phyloP scores from a whole-genome alignment of 2,888 invertebrate species.

The Dusona sp. region DNA sequence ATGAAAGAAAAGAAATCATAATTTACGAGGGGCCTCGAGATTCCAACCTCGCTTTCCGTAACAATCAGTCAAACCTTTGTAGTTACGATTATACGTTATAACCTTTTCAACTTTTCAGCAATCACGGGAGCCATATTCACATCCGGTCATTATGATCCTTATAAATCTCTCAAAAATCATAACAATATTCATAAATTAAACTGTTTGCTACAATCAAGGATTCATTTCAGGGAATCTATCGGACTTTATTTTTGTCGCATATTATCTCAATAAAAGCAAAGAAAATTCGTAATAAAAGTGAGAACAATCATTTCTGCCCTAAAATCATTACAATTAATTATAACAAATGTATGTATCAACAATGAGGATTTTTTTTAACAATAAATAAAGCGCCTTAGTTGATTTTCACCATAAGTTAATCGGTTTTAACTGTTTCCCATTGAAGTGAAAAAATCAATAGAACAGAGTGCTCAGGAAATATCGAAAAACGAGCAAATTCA shows the following conservation, averaged over 20 bases:
- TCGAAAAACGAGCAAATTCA: not conserved
- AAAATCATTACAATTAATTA: no score
- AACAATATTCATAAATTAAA: not conserved
- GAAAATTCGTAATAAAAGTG: no score
- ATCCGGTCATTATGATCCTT: not conserved
- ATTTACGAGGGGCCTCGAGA: slow-evolving; percentile 24
- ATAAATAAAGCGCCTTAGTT: not conserved
- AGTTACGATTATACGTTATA: not conserved
- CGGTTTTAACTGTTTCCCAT: not conserved
- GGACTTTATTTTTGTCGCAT: not conserved
- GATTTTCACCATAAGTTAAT: not conserved
- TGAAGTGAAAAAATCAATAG: not conserved
- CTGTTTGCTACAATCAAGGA: not conserved
- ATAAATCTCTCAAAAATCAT: not conserved
- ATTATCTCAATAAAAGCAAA: no score
- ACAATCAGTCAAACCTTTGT: slow-evolving; percentile 37
- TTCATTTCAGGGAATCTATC: not conserved
- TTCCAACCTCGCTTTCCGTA: not conserved
- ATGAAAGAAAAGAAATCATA: slow-evolving; percentile 14
- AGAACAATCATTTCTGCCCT: no score
- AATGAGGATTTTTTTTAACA: not conserved
- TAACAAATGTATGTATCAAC: not conserved
- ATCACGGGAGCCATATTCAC: not conserved
- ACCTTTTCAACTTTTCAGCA: not conserved
- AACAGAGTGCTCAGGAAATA: not conserved